Evolutionary conservation across 2,113 vertebrate genomes (phyloP).

Genomic region (Gopherus flavomarginatus): DNA sequence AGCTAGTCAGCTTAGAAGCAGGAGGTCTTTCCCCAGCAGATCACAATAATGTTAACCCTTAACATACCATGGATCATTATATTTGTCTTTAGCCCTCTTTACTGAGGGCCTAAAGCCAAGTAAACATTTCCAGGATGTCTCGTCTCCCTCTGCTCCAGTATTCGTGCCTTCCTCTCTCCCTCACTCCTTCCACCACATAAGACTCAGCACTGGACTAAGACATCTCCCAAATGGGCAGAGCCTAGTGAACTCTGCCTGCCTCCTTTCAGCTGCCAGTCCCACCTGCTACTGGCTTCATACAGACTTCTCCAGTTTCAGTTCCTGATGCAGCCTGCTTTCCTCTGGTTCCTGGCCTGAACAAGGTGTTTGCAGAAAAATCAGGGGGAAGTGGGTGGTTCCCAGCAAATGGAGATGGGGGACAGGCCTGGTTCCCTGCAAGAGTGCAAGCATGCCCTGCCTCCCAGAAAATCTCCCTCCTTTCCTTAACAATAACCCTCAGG

Average conservation of each 20-base stretch:
- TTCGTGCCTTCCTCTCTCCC: background rate
- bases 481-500: background rate
- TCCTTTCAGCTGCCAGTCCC: background rate
- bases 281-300: background rate
- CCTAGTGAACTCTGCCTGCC: background rate
- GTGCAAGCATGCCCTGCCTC: background rate
- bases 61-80: background rate
- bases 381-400: background rate
- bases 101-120: background rate
- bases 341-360: background rate
- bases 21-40: background rate
- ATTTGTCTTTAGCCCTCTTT: background rate
- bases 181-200: background rate
- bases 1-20: background rate
- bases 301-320: background rate
- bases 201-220: background rate
- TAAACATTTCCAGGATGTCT: background rate
- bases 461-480: background rate
- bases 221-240: background rate
- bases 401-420: background rate
- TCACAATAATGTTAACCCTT: background rate
- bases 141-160: background rate
- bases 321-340: background rate
- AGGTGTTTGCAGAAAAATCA: background rate
- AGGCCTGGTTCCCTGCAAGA: background rate